Base-by-base conservation (phyloP, 2,797 vertebrate genomes). In the Sebastes taczanowskii region DNA sequence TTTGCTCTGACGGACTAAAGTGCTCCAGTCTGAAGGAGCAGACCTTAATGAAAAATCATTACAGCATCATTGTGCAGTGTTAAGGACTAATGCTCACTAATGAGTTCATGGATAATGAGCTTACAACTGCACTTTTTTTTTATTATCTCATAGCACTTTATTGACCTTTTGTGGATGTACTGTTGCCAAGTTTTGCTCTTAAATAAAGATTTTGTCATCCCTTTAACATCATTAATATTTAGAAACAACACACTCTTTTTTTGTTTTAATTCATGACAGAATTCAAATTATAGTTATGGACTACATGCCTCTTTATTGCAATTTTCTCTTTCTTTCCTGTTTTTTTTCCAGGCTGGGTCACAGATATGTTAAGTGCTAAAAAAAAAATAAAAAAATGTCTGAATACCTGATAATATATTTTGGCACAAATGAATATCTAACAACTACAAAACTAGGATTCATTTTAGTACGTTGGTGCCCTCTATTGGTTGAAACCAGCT, bases 391-490 rank as follows among this genome's bases (percentile, higher is more conserved):
- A 23, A 23, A 23, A 23, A 23, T 23, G 8, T 16, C 9, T 27
- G 4, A 62, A 59, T 60, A 46, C 35, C 7, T 49, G 25, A 46
- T 11, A 16, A 22, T 18, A 27, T 6, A 49, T 49, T 18, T 49
- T 49, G 8, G 27, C 27, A 25, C 20, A 38, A 66, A 58, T 64
- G 0, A 4, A 29, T 20, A 38, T 6, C 6, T 16, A 16, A 22
- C 5, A 16, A 20, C 5, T 11, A 16, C 1, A 32, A 46, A 63
- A 32, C 18, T 6, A 16, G 38, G 4, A 13, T 53, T 52, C 7
- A 62, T 42, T 52, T 62, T 1, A 53, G 60, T 86, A 55, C 30
- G 59, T 23, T 91, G 60, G 86, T 87, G 76, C 92, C 92, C 83
- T 91, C 95, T 95, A 71, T 27, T 34, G 91, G 23, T 59, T 11